Evolutionary conservation across 2,113 vertebrate genomes (phyloP), one percentile per base, ranked within the genome.

Genomic region (Dicentrarchus labrax): DNA sequence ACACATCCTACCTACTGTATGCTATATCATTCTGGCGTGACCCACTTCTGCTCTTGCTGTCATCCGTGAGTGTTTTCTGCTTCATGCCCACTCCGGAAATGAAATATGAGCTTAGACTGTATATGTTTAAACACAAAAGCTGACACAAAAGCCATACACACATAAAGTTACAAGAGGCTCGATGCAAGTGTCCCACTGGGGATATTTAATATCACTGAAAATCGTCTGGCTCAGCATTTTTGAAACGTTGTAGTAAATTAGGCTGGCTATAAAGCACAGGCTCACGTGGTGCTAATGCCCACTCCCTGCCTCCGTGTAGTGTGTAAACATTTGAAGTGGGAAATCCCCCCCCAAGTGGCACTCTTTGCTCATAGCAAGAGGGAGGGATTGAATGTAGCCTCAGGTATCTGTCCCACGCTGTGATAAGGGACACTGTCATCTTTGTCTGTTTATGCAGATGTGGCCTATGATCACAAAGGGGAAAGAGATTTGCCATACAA

Each of bases 181-280:
- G 65, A 80, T 85, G 71, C 62, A 50, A 89, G 75, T 45, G 74
- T 85, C 85, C 90, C 91, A 74, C 64, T 0, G 86, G 82, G 90
- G 78, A 70, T 82, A 91, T 90, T 88, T 88, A 92, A 86, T 91
- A 90, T 85, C 80, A 47, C 72, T 72, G 85, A 79, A 90, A 92
- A 89, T 78, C 13, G 30, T 62, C 22, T 43, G 70, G 75, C 82
- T 93, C 93, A 91, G 93, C 93, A 57, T 89, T 91, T 86, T 74
- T 36, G 72, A 51, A 61, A 82, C 67, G 84, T 79, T 78, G 85
- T 74, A 76, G 89, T 89, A 92, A 93, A 93, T 92, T 86, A 92
- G 72, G 74, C 67, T 21, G 85, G 80, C 78, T 72, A 72, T 84
- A 85, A 88, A 86, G 79, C 38, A 19, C 45, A 51, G 83, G 77